A percentile compares a stretch with the other conserved stretches of the same genome.
These are phyloP conservation scores for Aleiodes sp. DNA, from an alignment of 1,140 invertebrate species.

Conservation along the genomic window DNA sequence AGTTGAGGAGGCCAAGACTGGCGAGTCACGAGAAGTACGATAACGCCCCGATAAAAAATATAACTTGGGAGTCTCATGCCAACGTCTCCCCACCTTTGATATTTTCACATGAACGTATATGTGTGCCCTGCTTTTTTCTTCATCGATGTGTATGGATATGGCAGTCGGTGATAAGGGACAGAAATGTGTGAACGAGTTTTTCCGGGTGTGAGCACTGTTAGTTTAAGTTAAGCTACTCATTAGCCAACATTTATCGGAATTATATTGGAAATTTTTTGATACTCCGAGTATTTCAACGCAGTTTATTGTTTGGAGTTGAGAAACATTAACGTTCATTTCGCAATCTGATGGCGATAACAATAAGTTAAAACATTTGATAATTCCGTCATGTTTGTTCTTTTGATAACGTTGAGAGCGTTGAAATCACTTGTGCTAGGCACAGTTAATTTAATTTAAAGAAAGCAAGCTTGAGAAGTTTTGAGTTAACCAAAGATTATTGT, in stretches of 20 bases:
- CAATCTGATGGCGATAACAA: no score
- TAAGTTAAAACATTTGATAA: no score
- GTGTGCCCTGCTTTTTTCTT: neutral
- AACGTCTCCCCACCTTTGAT: slow-evolving; percentile 4
- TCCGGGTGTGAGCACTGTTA: slow-evolving; percentile 18
- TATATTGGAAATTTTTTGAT: no score
- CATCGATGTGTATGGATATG: slow-evolving; percentile 5
- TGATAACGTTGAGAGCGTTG: slow-evolving; percentile 19
- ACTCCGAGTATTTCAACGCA: no score
- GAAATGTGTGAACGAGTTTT: slow-evolving; percentile 25
- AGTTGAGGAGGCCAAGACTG: neutral
- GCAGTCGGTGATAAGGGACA: slow-evolving; percentile 39
- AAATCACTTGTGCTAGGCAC: slow-evolving; percentile 23
- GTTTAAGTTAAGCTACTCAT: no score
- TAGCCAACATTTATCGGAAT: no score
- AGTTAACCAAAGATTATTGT: neutral
- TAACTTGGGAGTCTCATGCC: slow-evolving; percentile 14
- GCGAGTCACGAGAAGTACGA: slow-evolving; percentile 30
- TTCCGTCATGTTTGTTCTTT: no score
- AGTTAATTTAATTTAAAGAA: neutral
- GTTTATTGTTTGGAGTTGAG: no score
- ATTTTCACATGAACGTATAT: neutral
- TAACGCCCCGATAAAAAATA: slow-evolving; percentile 44
- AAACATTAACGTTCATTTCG: no score
- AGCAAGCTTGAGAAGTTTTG: neutral